These are phyloP conservation scores for Agrotis ipsilon DNA, from an alignment of 2,888 invertebrate species.

Conservation along the genomic window DNA sequence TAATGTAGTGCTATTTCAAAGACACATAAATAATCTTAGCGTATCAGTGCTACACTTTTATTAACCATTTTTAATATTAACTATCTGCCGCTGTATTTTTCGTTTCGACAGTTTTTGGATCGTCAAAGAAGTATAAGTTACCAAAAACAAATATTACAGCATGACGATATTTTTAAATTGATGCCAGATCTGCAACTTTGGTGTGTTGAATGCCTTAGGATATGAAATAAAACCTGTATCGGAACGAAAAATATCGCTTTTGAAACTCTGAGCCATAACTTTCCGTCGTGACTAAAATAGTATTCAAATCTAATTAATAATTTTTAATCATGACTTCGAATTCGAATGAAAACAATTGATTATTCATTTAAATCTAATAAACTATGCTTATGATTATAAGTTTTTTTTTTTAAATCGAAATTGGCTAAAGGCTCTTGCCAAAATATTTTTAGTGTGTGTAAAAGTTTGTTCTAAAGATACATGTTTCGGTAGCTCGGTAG, in stretches of 20 bases:
- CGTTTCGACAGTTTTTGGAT: neutral
- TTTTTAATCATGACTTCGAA: constrained; percentile 42
- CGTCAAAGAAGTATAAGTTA: neutral
- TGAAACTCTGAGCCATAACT: constrained; percentile 18
- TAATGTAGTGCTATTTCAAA: constrained; percentile 49
- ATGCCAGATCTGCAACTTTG: too few species aligned
- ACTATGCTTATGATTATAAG: constrained; percentile 29
- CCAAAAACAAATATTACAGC: too few species aligned
- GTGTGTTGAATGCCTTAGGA: too few species aligned
- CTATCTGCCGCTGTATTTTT: constrained; percentile 13
- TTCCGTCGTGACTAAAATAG: constrained; percentile 21
- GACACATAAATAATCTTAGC: constrained; percentile 48
- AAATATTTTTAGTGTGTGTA: constrained; percentile 34
- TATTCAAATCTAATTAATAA: constrained; percentile 30
- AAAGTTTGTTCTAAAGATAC: constrained; percentile 15
- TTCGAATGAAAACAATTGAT: constrained; percentile 31
- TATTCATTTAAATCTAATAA: constrained; percentile 27
- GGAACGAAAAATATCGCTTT: constrained; percentile 25
- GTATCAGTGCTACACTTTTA: constrained; percentile 33
- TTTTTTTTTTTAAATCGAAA: constrained; percentile 2
- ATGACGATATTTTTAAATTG: too few species aligned
- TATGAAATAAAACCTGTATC: neutral
- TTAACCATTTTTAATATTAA: constrained; percentile 6
- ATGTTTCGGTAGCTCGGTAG: constrained; percentile 11
- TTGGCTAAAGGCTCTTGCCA: constrained; percentile 43